These are phyloP conservation scores for Scomber scombrus DNA, from an alignment of 2,113 vertebrate genomes.

Conservation along the genomic window DNA sequence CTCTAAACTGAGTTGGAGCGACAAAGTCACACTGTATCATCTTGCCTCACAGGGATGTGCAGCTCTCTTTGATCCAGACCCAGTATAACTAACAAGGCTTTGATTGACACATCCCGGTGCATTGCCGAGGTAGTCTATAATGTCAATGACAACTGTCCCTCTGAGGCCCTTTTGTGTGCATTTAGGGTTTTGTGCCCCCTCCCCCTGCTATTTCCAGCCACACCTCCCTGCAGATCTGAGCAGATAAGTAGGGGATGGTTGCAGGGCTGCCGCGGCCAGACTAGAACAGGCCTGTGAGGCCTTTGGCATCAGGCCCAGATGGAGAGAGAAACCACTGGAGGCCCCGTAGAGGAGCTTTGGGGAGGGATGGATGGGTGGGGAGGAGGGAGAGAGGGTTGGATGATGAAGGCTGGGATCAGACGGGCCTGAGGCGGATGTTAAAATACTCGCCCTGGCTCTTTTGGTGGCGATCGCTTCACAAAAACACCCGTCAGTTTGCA, in stretches of 20 bases:
- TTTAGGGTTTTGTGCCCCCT: slow-evolving; percentile 49
- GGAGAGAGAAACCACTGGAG: slow-evolving; percentile 82
- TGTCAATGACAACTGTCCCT: slow-evolving; percentile 73
- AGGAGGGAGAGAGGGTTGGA: slow-evolving; percentile 7
- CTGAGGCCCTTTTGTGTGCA: slow-evolving; percentile 56
- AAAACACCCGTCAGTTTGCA: slow-evolving; percentile 80
- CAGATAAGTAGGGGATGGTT: slow-evolving; percentile 74
- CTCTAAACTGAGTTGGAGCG: slow-evolving; percentile 8
- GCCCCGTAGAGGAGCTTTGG: slow-evolving; percentile 58
- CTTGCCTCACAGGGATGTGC: slow-evolving; percentile 30
- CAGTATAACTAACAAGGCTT: slow-evolving; percentile 37
- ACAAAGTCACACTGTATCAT: slow-evolving; percentile 54
- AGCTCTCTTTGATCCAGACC: slow-evolving; percentile 35
- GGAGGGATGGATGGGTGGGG: slow-evolving; percentile 5
- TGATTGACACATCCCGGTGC: slow-evolving; percentile 49
- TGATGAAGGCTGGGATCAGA: slow-evolving; percentile 79
- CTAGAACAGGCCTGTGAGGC: slow-evolving; percentile 79
- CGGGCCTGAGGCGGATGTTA: slow-evolving; percentile 87
- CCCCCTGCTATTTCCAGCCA: slow-evolving; percentile 56
- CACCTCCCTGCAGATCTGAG: slow-evolving; percentile 52
- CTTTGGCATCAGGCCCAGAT: slow-evolving; percentile 84
- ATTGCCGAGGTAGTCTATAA: slow-evolving; percentile 53
- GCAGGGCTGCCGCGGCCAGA: slow-evolving; percentile 71
- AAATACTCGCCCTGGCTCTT: slow-evolving; percentile 86
- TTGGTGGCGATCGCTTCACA: slow-evolving; percentile 80